These are phyloP conservation scores for Acrocephalus arundinaceus DNA, from an alignment of 2,113 vertebrate species.

Conservation along the genomic window DNA sequence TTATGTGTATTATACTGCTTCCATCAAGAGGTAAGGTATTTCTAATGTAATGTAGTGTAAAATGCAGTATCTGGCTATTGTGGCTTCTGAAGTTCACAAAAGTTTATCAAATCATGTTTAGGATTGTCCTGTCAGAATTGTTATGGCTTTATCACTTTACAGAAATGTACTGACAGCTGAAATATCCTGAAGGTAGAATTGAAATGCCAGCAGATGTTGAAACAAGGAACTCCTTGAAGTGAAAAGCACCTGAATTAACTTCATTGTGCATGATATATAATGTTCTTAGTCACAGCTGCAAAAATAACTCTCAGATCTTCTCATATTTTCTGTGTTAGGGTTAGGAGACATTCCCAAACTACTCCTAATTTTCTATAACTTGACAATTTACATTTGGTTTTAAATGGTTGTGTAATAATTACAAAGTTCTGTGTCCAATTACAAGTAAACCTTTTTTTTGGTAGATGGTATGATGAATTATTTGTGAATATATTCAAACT, in stretches of 20 bases:
- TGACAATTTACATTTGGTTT: background rate
- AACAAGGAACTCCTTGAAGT: conserved; percentile 55
- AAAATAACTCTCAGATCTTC: conserved; percentile 7
- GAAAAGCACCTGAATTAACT: conserved; percentile 37
- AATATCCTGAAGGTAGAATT: conserved; percentile 55
- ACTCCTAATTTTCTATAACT: background rate
- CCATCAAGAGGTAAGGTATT: conserved; percentile 76
- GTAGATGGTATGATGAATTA: background rate
- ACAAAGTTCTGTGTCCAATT: background rate
- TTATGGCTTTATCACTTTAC: conserved; percentile 19
- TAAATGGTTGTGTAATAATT: background rate
- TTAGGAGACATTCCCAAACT: background rate
- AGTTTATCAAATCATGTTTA: conserved; percentile 25
- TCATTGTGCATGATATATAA: conserved; percentile 10
- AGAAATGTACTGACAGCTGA: conserved; percentile 51
- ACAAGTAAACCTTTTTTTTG: background rate
- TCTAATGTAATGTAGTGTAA: conserved; percentile 24
- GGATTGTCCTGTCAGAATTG: conserved; percentile 38
- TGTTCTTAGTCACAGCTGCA: conserved; percentile 32
- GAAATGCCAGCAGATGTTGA: conserved; percentile 42
- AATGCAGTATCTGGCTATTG: background rate
- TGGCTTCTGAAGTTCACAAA: conserved; percentile 13
- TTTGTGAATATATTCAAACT: background rate
- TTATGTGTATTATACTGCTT: conserved; percentile 74
- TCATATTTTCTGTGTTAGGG: background rate